phyloP scores from a whole-genome alignment of 2,113 vertebrate species.

The Silurus asotus region DNA sequence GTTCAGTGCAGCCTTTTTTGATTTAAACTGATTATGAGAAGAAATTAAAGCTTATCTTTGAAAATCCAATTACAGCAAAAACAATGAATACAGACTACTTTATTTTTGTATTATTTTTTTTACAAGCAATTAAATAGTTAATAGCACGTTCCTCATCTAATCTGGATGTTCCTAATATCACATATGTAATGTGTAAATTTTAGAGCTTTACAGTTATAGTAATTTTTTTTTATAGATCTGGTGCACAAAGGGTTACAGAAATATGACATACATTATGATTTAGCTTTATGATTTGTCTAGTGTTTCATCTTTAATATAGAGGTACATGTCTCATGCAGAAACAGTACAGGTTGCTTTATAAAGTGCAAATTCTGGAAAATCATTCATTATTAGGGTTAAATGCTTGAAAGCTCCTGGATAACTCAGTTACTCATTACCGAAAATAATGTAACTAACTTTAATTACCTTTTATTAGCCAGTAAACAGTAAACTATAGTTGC shows the following conservation, averaged over 20 bases:
- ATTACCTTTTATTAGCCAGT: too few relatives aligned
- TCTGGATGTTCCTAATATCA: neutral
- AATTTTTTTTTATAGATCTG: neutral
- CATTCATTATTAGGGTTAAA: neutral
- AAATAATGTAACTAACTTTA: neutral
- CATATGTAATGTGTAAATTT: too few relatives aligned
- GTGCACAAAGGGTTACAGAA: neutral
- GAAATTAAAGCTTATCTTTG: conserved; percentile 9
- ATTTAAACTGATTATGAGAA: conserved; percentile 9
- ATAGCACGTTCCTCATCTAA: neutral
- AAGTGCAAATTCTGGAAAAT: neutral
- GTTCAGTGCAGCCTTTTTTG: neutral
- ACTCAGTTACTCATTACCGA: neutral
- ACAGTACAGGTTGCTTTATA: neutral
- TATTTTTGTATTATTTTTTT: neutral
- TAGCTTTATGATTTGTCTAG: neutral
- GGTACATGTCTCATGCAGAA: neutral
- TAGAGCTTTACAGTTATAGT: neutral
- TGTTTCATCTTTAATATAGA: neutral
- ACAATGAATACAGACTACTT: neutral
- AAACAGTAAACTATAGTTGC: neutral
- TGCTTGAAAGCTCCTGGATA: neutral
- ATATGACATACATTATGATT: neutral
- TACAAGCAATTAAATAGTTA: neutral
- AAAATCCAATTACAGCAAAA: conserved; percentile 33